Evolutionary conservation across 1,140 invertebrate genomes (phyloP).

Genomic region (Mizuhopecten yessoensis): DNA sequence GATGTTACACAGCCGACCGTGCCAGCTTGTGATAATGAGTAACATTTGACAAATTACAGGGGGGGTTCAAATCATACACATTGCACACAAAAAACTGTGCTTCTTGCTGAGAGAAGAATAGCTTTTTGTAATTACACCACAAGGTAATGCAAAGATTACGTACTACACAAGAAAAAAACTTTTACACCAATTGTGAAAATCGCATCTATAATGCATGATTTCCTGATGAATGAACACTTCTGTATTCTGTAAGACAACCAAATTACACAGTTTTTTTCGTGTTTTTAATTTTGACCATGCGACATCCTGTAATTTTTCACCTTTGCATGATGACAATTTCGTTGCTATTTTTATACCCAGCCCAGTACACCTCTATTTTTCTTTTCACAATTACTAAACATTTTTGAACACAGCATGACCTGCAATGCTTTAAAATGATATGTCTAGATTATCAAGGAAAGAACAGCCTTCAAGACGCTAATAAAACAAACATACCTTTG

Average conservation of each 20-base stretch:
- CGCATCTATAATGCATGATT: background rate
- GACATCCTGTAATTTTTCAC: too few species aligned
- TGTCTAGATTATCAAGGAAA: too few species aligned
- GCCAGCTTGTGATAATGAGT: constrained; percentile 25
- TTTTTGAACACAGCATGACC: too few species aligned
- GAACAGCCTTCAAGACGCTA: too few species aligned
- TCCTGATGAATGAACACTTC: background rate
- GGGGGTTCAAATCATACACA: constrained; percentile 20
- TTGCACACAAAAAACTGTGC: background rate
- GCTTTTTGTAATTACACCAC: background rate
- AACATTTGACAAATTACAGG: constrained; percentile 1
- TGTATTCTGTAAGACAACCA: background rate
- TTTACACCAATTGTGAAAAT: background rate
- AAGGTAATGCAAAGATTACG: background rate
- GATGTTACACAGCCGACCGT: background rate
- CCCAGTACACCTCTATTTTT: too few species aligned
- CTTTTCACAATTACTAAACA: too few species aligned
- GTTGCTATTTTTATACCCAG: too few species aligned
- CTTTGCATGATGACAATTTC: too few species aligned
- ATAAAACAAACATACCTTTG: too few species aligned
- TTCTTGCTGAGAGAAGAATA: background rate
- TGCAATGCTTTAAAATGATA: too few species aligned
- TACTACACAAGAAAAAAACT: background rate
- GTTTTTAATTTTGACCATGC: too few species aligned
- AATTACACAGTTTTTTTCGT: background rate